A percentile compares a stretch with the other conserved stretches of the same genome.
Evolutionary conservation across 37 sponge, comb jelly and placozoan genomes (phyloP).

Genomic region (Amphimedon queenslandica): DNA sequence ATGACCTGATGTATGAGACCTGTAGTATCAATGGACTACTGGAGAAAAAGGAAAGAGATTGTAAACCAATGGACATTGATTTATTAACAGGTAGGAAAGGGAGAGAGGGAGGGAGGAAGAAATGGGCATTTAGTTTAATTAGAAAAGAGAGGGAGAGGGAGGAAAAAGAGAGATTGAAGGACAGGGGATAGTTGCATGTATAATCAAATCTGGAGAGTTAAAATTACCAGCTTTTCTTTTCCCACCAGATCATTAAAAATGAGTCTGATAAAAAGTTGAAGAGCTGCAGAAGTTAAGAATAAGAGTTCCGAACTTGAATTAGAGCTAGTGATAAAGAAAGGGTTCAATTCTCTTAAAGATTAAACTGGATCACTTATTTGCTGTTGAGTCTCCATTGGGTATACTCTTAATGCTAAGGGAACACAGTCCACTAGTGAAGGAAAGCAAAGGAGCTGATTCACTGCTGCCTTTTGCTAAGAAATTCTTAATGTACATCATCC

Average conservation of each 20-base stretch:
- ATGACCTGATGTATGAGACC: constrained; percentile 61
- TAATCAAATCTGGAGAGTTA: no score
- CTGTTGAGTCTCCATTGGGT: constrained; percentile 79
- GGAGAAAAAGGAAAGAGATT: neutral
- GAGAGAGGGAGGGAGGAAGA: no score
- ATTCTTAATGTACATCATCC: constrained; percentile 87
- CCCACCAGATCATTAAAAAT: no score
- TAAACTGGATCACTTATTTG: constrained; percentile 78
- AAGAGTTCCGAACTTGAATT: constrained; percentile 49
- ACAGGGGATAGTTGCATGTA: no score
- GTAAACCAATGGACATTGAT: neutral
- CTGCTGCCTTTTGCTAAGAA: constrained; percentile 59
- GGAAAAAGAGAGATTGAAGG: no score
- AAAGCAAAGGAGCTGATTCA: constrained; percentile 17
- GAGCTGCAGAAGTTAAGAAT: constrained; percentile 28
- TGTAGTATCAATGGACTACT: constrained; percentile 6
- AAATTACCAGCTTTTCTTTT: no score
- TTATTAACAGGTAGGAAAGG: neutral
- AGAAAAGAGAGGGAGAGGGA: no score
- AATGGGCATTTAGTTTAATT: no score
- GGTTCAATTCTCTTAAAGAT: constrained; percentile 1
- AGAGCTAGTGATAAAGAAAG: constrained; percentile 19
- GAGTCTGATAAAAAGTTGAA: neutral
- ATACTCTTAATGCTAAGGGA: constrained; percentile 75
- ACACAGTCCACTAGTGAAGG: constrained; percentile 35